Evolutionary conservation across 2,113 vertebrate species (phyloP).

Genomic region (Orcinus orca): DNA sequence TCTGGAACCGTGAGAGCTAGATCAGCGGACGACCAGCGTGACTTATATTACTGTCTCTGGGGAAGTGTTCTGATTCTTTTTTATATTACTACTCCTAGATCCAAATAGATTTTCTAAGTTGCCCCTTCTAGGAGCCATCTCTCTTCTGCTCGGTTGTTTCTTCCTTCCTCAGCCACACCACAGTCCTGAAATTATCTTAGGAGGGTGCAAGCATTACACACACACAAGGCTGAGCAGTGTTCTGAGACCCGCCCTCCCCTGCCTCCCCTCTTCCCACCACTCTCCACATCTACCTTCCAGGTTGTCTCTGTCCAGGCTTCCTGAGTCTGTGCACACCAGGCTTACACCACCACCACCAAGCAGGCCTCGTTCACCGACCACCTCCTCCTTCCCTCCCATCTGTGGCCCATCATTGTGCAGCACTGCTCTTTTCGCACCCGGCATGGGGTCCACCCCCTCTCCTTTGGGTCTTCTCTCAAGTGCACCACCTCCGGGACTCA

Average conservation of each 20-base stretch:
- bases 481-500: not conserved
- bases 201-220: too few species aligned
- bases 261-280: not conserved
- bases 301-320: not conserved
- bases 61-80: not conserved
- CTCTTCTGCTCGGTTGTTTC: not conserved
- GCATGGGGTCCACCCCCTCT: accelerated
- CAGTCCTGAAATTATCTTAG: not conserved
- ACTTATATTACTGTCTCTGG: not conserved
- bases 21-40: not conserved
- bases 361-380: not conserved
- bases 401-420: not conserved
- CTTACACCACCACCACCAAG: not conserved
- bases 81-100: not conserved
- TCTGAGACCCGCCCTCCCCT: not conserved
- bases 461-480: not conserved
- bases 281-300: not conserved
- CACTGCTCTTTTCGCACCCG: not conserved
- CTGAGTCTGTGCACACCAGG: not conserved
- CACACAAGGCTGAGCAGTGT: not conserved
- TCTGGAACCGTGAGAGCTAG: not conserved
- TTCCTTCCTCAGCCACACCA: too few species aligned
- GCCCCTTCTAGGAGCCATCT: not conserved
- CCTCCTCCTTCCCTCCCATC: not conserved
- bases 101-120: not conserved